These are phyloP conservation scores for Pipra filicauda DNA, from an alignment of 2,113 vertebrate genomes.

Conservation along the genomic window DNA sequence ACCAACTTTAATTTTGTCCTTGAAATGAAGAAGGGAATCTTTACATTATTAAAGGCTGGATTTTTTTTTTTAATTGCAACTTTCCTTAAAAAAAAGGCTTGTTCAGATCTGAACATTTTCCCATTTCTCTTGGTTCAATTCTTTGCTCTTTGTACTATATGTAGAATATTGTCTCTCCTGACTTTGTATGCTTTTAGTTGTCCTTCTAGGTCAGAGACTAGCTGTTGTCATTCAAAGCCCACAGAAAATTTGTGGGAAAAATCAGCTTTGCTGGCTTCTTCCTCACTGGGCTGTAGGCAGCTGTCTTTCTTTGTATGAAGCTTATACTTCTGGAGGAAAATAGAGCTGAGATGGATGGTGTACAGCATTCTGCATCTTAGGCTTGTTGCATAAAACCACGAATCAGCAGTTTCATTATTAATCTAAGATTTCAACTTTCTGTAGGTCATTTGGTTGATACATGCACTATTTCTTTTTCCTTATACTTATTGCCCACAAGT, in stretches of 20 bases:
- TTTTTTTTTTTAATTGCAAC: neutral
- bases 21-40: neutral
- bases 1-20: neutral
- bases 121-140: neutral
- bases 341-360: neutral
- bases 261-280: neutral
- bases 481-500: neutral
- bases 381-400: neutral
- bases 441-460: neutral
- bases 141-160: neutral
- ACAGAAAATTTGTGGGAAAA: neutral
- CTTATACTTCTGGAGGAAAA: neutral
- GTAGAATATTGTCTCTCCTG: neutral
- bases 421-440: neutral
- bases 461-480: neutral
- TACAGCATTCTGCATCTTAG: neutral
- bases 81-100: neutral
- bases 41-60: neutral
- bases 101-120: neutral
- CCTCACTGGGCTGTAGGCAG: neutral
- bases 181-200: neutral
- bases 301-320: neutral
- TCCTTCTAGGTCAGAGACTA: neutral
- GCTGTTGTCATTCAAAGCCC: neutral
- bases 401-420: neutral